Conservation (phyloP, 2,888 invertebrate species). For the Caenorhabditis sulstoni region DNA sequence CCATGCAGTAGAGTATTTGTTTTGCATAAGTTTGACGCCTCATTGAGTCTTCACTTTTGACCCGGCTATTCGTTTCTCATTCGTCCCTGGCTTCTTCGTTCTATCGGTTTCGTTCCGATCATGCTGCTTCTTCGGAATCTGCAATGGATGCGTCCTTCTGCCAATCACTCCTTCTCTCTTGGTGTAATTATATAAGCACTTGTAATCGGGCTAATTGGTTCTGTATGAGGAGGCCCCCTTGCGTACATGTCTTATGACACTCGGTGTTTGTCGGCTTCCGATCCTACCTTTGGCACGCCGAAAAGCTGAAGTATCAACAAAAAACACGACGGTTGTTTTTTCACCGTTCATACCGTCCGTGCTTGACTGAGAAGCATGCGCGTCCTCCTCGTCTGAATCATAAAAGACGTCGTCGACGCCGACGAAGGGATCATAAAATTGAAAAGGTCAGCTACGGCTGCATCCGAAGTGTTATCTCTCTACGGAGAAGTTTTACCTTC, state of each 20-base stretch:
- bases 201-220: constrained; percentile 55
- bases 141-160: constrained; percentile 16
- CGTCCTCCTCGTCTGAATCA: constrained; percentile 16
- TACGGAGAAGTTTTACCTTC: not conserved
- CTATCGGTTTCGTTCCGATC: constrained; percentile 30
- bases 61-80: constrained; percentile 3
- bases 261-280: constrained; percentile 42
- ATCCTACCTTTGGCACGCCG: constrained; percentile 34
- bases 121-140: constrained; percentile 25
- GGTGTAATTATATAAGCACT: constrained; percentile 55
- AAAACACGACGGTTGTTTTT: constrained; percentile 15
- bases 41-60: constrained; percentile 32
- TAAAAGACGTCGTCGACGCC: constrained; percentile 34
- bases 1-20: constrained; percentile 26
- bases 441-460: constrained; percentile 44
- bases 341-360: constrained; percentile 1
- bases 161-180: not conserved
- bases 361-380: constrained; percentile 11
- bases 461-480: constrained; percentile 34
- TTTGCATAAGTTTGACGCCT: constrained; percentile 52
- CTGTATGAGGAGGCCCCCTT: constrained; percentile 16
- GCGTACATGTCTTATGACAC: constrained; percentile 16
- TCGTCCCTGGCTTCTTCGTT: not conserved
- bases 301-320: constrained; percentile 36
- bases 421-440: constrained; percentile 34